Conservation (phyloP, 2,113 vertebrate species). For the Urocolius indicus region DNA sequence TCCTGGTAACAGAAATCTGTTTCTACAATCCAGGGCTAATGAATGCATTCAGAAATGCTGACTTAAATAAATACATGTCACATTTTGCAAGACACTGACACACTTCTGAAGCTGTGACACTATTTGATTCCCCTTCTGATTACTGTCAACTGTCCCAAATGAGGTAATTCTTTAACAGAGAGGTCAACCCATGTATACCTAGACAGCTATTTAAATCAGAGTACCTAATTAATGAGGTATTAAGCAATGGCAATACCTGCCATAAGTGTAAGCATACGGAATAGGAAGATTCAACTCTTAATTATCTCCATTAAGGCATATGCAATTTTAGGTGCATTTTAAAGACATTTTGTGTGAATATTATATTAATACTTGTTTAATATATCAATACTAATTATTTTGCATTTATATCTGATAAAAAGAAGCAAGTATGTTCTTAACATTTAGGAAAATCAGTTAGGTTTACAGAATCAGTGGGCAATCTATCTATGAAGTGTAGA, state of each 20-base stretch:
- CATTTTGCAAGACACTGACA: not conserved
- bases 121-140: not conserved
- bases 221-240: not conserved
- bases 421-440: not conserved
- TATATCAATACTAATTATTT: not conserved
- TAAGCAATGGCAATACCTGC: not conserved
- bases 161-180: not conserved
- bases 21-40: not conserved
- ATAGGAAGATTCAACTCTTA: not conserved
- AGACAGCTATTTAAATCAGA: not conserved
- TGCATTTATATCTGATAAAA: not conserved
- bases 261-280: not conserved
- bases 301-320: not conserved
- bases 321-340: not conserved
- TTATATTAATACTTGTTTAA: not conserved
- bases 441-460: not conserved
- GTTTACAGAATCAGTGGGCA: not conserved
- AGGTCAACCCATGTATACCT: too few relatives aligned
- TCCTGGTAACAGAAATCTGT: not conserved
- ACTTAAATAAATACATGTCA: not conserved
- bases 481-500: not conserved
- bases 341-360: not conserved
- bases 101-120: not conserved
- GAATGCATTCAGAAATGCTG: not conserved
- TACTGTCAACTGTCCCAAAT: not conserved